A percentile compares a stretch with the other conserved stretches of the same genome.
These are phyloP conservation scores for Pelodiscus sinensis DNA, from an alignment of 2,113 vertebrate genomes.

Conservation along the genomic window DNA sequence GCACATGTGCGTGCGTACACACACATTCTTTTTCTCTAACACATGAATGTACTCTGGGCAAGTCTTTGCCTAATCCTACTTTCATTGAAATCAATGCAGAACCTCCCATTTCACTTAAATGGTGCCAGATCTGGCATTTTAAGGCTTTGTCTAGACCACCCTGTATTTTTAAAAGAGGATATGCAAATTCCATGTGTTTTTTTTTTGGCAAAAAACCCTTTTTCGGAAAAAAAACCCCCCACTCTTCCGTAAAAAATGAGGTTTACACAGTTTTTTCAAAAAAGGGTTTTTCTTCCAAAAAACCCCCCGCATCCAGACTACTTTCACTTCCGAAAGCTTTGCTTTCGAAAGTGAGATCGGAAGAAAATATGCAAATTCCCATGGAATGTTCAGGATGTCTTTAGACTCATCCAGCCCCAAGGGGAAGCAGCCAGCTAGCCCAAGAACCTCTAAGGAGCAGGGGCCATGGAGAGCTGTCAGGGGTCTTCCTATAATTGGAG, in stretches of 20 bases:
- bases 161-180: too few species aligned
- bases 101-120: not conserved
- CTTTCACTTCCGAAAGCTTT: too few species aligned
- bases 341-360: too few species aligned
- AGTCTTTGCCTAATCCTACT: not conserved
- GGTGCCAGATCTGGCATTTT: not conserved
- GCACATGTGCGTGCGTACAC: too few species aligned
- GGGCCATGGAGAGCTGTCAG: conserved; percentile 77
- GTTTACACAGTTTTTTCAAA: too few species aligned
- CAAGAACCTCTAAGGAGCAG: conserved; percentile 69
- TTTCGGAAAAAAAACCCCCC: too few species aligned
- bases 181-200: too few species aligned
- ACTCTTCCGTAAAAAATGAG: too few species aligned
- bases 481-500: conserved; percentile 63
- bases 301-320: too few species aligned
- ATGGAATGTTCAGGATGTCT: conserved; percentile 79
- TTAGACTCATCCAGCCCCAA: conserved; percentile 78
- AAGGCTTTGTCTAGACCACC: not conserved
- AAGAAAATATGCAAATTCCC: conserved; percentile 39
- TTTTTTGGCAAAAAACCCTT: too few species aligned
- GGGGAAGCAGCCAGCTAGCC: conserved; percentile 68
- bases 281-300: too few species aligned
- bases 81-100: not conserved
- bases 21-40: not conserved
- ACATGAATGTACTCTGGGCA: not conserved